Evolutionary conservation across 92 coral and sea anemone genomes (phyloP), one percentile per base, ranked within the genome.

Genomic region (Siderastrea siderea): DNA sequence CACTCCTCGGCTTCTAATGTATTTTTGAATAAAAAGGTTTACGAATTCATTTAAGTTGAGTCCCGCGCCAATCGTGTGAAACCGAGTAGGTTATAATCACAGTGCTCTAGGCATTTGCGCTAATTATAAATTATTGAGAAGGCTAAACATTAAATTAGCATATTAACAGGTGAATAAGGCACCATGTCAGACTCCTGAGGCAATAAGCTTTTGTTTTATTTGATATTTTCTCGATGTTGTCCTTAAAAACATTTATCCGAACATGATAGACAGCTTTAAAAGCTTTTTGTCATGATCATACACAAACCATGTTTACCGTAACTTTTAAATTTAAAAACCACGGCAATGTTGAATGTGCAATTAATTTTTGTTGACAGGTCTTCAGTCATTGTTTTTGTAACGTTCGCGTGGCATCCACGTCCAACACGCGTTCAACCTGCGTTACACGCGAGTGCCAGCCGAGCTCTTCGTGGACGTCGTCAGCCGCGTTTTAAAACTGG

Each of bases 401-500:
- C 63, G 19, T 15, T 14, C 26, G 43, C 75, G 12, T 48, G 12
- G 51, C 19, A 16, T 15, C 51, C 58, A 55, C 70, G 70, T 61
- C 57, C 4, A 2, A 46, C 15, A 44, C 73, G 47, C 73, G 51
- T 13, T 65, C 49, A 12, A 3, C 16, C 51, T 7, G 9, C 45
- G 12, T 71, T 44, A 84, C 7, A 84, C 80, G 60, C 80, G 80
- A 7, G 87, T 84, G 44, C 43, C 53, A 1, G 61, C 80, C 45
- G 44, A 55, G 50, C 74, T 84, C 15, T 71, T 82, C 59, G 74
- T 5, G 74, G 10, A 47, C 2, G 80, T 77, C 6, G n/a, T 46
- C 16, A 71, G 47, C 12, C 87, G 87, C 50, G 64, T 47, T 74
- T 65, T 84, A 44, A 6, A 62, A 51, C 87, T 84, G 63, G 87